Conservation (phyloP, 2,113 vertebrate genomes). For the Halichoerus grypus region DNA sequence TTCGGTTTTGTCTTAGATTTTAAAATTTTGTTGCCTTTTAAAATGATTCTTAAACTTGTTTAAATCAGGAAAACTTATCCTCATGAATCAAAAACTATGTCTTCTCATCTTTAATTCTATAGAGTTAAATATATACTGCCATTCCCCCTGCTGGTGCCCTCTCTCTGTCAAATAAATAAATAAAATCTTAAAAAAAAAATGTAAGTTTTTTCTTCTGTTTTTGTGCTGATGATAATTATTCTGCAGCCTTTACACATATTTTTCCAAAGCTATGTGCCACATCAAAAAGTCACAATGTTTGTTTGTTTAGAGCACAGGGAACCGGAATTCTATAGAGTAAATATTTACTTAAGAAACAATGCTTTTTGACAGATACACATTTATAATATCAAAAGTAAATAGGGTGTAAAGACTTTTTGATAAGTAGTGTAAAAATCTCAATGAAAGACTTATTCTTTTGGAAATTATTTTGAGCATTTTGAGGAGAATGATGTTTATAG, state of each 20-base stretch:
- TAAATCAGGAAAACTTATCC: constrained; percentile 30
- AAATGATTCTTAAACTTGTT: constrained; percentile 16
- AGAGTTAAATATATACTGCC: too few relatives aligned
- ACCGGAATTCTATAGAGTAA: too few relatives aligned
- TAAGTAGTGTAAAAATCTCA: constrained; percentile 46
- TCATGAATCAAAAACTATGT: constrained; percentile 17
- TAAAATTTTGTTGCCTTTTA: constrained; percentile 16
- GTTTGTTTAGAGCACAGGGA: background rate
- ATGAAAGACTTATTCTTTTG: constrained; percentile 45
- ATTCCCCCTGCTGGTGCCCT: background rate
- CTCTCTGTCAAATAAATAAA: background rate
- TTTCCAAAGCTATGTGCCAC: constrained; percentile 10
- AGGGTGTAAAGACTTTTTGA: constrained; percentile 41
- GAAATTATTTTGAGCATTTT: constrained; percentile 70
- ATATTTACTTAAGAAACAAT: constrained; percentile 58
- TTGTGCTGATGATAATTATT: background rate
- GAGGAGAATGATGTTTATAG: constrained; percentile 69
- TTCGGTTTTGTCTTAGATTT: background rate
- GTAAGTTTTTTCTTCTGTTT: constrained; percentile 1
- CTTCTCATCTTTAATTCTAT: constrained; percentile 45
- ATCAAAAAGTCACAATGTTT: background rate
- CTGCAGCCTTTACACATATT: background rate
- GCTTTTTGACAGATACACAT: constrained; percentile 46
- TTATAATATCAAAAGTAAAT: constrained; percentile 70
- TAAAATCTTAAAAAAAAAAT: background rate